Base-by-base conservation (phyloP, 2,113 vertebrate species). In the Alaudala cheleensis region DNA sequence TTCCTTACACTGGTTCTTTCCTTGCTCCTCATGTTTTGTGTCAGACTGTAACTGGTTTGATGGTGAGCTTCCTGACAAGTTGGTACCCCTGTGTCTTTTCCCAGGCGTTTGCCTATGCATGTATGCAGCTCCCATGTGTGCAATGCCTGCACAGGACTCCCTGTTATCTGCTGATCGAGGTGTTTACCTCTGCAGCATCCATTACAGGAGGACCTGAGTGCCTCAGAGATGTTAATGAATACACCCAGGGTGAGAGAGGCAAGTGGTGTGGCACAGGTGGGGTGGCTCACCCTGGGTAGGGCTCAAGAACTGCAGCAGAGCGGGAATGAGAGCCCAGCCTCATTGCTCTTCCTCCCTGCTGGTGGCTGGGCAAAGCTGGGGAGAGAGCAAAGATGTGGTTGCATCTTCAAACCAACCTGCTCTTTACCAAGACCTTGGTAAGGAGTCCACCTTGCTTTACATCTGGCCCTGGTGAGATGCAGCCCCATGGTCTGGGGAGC, bases 371-470 rank as follows among this genome's bases (percentile, higher is more conserved):
- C 37, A 51, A 49, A 79, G 50, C 26, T 13, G 53, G 40, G 57
- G 22, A 69, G 37, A 4, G 9, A 73, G 51, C 26, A 28, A 20
- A 82, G 77, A 16, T 34, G 1, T 0, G 26, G 24, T 34, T 0
- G 0, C 29, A 19, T 47, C 60, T 89, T 37, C 81, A 90, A 60
- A 77, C 34, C 33, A 16, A 11, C 62, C 5, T 3, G 3, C 29
- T 39, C 40, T 64, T 71, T 37, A 26, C 44, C 26, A n/a, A 45
- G 49, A 42, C 18, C 23, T 9, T 31, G 47, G 33, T 6, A 2
- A 49, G 34, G 22, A 23, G 18, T 34, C 50, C 21, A 2, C 19
- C 14, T 20, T 0, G 0, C 53, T 40, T 70, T 21, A 2, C 7
- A 49, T 77, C 13, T 61, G 2, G 1, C 64, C 19, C 21, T 0